Evolutionary conservation across 2,888 invertebrate species (phyloP).

Genomic region (Eristalinus sepulchralis): DNA sequence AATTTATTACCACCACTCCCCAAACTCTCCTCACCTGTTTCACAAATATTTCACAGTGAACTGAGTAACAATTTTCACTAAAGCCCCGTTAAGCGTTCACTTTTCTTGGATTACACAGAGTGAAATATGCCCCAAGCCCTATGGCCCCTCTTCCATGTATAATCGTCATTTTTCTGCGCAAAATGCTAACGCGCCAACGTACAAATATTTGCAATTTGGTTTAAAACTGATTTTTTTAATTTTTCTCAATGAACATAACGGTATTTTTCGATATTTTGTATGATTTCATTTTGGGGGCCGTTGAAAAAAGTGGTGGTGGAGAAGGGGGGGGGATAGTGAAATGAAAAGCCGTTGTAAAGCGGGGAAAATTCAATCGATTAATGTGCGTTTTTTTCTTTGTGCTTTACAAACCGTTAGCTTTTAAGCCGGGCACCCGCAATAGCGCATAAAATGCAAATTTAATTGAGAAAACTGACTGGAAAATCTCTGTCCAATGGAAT

Average conservation of each 20-base stretch:
- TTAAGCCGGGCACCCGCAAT: constrained; percentile 26
- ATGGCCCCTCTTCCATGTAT: not conserved
- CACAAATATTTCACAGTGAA: not conserved
- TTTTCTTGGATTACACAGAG: constrained; percentile 49
- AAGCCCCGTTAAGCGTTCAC: constrained; percentile 41
- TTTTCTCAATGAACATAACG: not conserved
- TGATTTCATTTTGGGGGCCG: not conserved
- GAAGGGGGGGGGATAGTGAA: too few species aligned
- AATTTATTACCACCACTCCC: constrained; percentile 57
- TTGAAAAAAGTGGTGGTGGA: too few species aligned
- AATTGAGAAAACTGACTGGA: constrained; percentile 23
- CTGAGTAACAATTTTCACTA: not conserved
- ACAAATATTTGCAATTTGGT: constrained; percentile 51
- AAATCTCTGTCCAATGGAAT: constrained; percentile 13
- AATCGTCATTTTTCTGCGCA: not conserved
- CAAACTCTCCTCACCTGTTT: not conserved
- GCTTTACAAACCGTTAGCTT: not conserved
- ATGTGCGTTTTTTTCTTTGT: not conserved
- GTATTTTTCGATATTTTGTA: not conserved
- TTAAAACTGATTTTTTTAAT: constrained; percentile 1
- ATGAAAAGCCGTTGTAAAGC: not conserved
- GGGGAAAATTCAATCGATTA: constrained; percentile 22
- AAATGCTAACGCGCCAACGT: constrained; percentile 30
- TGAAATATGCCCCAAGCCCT: constrained; percentile 42
- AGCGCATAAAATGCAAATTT: constrained; percentile 32